Conservation (phyloP, 1,140 invertebrate genomes). For the Saccostrea echinata region DNA sequence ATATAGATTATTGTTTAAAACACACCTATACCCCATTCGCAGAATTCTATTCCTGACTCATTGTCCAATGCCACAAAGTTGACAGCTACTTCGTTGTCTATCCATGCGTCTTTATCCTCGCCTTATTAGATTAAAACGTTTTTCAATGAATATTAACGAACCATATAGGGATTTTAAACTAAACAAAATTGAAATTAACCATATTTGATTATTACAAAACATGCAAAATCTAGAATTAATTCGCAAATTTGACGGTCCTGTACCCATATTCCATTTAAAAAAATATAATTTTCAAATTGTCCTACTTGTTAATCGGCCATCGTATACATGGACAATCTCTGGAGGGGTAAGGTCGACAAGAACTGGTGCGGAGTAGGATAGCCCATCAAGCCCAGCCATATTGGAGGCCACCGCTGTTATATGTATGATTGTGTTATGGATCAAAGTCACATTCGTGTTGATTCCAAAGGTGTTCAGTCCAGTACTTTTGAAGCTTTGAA, state of each 20-base stretch:
- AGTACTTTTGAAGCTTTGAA: slow-evolving; percentile 59
- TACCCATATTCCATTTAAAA: no score
- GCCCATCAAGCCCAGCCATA: slow-evolving; percentile 59
- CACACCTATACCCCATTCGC: slow-evolving; percentile 64
- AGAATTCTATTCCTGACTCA: slow-evolving; percentile 59
- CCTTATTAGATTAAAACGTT: slow-evolving; percentile 1
- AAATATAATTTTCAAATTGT: no score
- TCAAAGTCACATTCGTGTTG: slow-evolving; percentile 57
- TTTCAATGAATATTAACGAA: no score
- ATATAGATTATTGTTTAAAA: neutral
- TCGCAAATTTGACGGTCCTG: no score
- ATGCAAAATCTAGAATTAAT: no score
- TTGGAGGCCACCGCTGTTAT: slow-evolving; percentile 70
- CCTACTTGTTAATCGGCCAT: slow-evolving; percentile 54
- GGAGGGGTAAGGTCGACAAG: slow-evolving; percentile 66
- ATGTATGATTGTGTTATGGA: slow-evolving; percentile 59
- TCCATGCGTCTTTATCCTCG: slow-evolving; percentile 54
- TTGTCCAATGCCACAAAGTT: slow-evolving; percentile 56
- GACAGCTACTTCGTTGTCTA: slow-evolving; percentile 41
- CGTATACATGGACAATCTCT: slow-evolving; percentile 55
- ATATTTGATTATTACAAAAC: no score
- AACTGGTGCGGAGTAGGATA: slow-evolving; percentile 59
- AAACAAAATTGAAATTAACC: no score
- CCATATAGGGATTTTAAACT: no score
- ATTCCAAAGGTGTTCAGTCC: slow-evolving; percentile 59